Evolutionary conservation across 2,113 vertebrate genomes (phyloP).

Genomic region (Castor canadensis): DNA sequence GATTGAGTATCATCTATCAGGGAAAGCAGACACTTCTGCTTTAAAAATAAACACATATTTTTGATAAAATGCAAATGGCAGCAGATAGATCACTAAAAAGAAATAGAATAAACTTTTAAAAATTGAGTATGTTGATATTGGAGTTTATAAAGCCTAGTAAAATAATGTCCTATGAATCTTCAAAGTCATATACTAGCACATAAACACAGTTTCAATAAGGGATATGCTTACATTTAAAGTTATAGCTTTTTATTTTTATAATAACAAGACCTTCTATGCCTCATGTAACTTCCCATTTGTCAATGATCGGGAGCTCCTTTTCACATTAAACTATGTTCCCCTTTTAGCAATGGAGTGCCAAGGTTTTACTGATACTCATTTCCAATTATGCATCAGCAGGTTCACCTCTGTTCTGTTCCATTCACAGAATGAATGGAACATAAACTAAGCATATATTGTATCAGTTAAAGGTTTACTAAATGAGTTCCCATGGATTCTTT

Average conservation of each 20-base stretch:
- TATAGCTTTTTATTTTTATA: background rate
- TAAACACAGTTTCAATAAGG: background rate
- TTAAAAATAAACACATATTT: background rate
- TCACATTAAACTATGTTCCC: background rate
- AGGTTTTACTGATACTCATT: slow-evolving; percentile 49
- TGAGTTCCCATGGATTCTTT: slow-evolving; percentile 76
- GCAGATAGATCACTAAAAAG: background rate
- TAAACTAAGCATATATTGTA: slow-evolving; percentile 56
- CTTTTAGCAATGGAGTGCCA: background rate
- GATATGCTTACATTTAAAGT: background rate
- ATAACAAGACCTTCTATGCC: background rate
- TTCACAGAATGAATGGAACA: slow-evolving; percentile 64
- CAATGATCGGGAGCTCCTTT: background rate
- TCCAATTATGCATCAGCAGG: slow-evolving; percentile 44
- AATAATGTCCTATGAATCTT: background rate
- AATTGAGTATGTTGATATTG: background rate
- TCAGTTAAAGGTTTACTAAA: slow-evolving; percentile 78
- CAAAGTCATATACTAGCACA: background rate
- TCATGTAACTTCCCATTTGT: slow-evolving; percentile 7
- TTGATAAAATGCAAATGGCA: background rate
- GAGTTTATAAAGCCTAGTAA: background rate
- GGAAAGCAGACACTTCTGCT: background rate
- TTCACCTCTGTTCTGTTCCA: slow-evolving; percentile 40
- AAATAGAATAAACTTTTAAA: background rate
- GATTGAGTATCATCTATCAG: background rate